A percentile compares a stretch with the other conserved stretches of the same genome.
phyloP scores from a whole-genome alignment of 2,113 vertebrate genomes.

The Sialia sialis region DNA sequence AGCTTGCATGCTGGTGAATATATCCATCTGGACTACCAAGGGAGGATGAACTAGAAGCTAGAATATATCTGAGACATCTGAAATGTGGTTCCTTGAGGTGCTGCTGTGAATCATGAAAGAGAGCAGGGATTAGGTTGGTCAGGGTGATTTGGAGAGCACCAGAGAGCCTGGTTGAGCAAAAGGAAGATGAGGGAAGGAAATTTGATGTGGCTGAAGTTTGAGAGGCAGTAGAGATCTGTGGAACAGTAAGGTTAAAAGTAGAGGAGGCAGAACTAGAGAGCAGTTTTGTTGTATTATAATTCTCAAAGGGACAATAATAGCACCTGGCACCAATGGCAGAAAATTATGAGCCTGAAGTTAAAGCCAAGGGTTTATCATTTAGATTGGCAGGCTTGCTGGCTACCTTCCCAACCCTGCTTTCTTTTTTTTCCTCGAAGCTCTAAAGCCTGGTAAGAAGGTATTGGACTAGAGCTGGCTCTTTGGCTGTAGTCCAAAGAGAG shows the following conservation, averaged over 20 bases:
- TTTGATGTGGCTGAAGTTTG: constrained; percentile 21
- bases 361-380: not conserved
- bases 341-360: not conserved
- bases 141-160: not conserved
- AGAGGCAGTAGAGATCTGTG: constrained; percentile 46
- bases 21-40: not conserved
- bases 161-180: constrained; percentile 29
- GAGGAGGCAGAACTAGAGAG: not conserved
- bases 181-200: constrained; percentile 61
- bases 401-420: not conserved
- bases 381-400: constrained; percentile 30
- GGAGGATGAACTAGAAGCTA: not conserved
- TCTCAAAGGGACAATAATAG: not conserved
- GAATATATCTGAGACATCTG: not conserved
- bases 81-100: not conserved
- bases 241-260: constrained; percentile 30
- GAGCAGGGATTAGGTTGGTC: not conserved
- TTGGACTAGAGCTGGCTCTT: constrained; percentile 22
- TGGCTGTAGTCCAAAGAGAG: constrained; percentile 23
- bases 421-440: not conserved
- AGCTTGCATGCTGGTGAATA: not conserved
- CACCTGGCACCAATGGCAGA: not conserved
- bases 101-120: not conserved
- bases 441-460: constrained; percentile 38
- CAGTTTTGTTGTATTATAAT: not conserved